Percentiles rank a stretch among this genome's conserved stretches.
phyloP scores from a whole-genome alignment of 1,140 invertebrate genomes.

The Homarus americanus region DNA sequence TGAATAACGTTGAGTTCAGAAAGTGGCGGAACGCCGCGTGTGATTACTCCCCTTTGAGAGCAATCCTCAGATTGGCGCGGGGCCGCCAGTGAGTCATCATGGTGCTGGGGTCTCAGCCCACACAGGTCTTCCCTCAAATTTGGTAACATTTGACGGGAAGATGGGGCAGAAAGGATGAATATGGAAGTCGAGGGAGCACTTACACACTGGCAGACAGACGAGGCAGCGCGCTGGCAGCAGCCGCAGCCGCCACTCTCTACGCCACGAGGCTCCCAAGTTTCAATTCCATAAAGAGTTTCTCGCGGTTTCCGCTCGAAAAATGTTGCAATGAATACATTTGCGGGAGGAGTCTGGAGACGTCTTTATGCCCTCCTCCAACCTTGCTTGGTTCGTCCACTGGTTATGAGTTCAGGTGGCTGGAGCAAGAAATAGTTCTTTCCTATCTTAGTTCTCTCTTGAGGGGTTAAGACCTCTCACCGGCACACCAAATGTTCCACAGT shows the following conservation, averaged over 20 bases:
- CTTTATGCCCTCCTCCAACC: neutral
- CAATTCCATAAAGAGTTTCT: neutral
- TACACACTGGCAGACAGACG: neutral
- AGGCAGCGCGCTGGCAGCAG: neutral
- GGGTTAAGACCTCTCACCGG: too few relatives aligned
- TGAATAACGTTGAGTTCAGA: neutral
- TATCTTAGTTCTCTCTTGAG: too few relatives aligned
- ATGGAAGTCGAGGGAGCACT: neutral
- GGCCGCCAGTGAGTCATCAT: neutral
- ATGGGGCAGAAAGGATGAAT: neutral
- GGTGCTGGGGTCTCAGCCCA: neutral
- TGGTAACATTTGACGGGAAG: neutral
- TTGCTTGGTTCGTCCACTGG: neutral
- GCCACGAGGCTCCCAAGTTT: neutral
- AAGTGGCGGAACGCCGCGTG: neutral
- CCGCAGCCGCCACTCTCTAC: neutral
- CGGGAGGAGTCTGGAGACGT: neutral
- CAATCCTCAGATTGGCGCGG: neutral
- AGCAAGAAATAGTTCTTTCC: too few relatives aligned
- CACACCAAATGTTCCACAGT: too few relatives aligned
- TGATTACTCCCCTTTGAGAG: neutral
- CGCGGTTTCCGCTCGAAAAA: neutral
- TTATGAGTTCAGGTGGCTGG: too few relatives aligned
- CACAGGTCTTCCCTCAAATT: neutral
- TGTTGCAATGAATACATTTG: neutral